phyloP scores from a whole-genome alignment of 2,888 invertebrate species.

The Acleris laterana region DNA sequence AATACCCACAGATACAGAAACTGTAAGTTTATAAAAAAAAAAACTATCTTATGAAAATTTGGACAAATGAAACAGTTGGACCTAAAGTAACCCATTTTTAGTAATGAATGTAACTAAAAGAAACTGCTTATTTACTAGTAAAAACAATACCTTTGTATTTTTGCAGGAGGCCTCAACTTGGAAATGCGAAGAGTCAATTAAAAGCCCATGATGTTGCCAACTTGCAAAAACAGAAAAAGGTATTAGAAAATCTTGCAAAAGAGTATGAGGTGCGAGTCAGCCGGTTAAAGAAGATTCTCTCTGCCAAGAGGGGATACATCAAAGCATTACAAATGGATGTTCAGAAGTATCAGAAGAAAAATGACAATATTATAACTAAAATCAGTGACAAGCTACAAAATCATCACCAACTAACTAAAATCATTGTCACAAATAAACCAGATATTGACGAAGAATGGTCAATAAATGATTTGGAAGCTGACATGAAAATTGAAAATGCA shows the following conservation, averaged over 20 bases:
- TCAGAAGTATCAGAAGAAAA: constrained; percentile 74
- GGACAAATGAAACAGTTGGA: too few relatives aligned
- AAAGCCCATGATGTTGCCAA: constrained; percentile 67
- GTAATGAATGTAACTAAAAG: too few relatives aligned
- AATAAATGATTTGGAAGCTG: constrained; percentile 57
- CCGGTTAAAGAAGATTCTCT: constrained; percentile 64
- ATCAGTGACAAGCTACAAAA: constrained; percentile 65
- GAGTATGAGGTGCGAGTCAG: constrained; percentile 72
- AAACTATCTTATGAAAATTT: too few relatives aligned
- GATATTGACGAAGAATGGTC: constrained; percentile 58
- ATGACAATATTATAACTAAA: constrained; percentile 64
- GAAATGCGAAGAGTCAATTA: constrained; percentile 68
- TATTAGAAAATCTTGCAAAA: constrained; percentile 67
- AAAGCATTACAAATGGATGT: constrained; percentile 75
- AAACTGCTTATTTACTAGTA: too few relatives aligned
- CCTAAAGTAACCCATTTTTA: too few relatives aligned
- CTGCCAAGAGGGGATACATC: constrained; percentile 72
- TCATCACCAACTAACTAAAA: constrained; percentile 56
- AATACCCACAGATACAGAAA: too few relatives aligned
- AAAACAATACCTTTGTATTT: too few relatives aligned
- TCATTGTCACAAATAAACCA: constrained; percentile 48
- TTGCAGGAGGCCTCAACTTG: constrained; percentile 71
- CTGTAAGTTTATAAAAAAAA: too few relatives aligned
- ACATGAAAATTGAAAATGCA: constrained; percentile 61
- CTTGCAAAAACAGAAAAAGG: constrained; percentile 67